Evolutionary conservation across 2,113 vertebrate species (phyloP).

Genomic region (Fulica atra): DNA sequence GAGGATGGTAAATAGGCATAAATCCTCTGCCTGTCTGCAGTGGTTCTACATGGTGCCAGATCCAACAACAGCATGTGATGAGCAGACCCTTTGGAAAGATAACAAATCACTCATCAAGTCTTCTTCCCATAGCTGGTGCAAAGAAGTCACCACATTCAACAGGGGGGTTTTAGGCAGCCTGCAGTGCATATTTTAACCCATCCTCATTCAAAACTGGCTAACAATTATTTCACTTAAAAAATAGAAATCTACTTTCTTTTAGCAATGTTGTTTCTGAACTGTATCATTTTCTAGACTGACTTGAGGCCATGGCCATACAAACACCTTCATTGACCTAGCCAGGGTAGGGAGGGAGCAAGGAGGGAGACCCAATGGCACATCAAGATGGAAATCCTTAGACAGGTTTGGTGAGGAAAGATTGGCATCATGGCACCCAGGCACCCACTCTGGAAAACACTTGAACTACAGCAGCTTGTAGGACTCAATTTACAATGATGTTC

Average conservation of each 20-base stretch:
- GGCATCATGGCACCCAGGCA: no score
- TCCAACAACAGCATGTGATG: background rate
- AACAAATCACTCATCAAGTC: background rate
- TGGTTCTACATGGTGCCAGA: background rate
- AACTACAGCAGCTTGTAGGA: background rate
- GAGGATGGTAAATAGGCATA: background rate
- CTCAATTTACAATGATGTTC: accelerated
- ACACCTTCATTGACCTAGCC: background rate
- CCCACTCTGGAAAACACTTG: background rate
- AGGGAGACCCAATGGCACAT: background rate
- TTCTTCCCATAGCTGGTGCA: background rate
- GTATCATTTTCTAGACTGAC: background rate
- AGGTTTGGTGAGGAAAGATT: background rate
- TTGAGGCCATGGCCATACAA: background rate
- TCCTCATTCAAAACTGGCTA: background rate
- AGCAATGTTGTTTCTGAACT: background rate
- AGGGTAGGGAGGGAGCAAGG: background rate
- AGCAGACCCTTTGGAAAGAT: background rate
- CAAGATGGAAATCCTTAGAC: background rate
- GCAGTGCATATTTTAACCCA: background rate
- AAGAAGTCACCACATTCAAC: background rate
- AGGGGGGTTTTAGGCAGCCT: background rate
- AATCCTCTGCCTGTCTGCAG: background rate
- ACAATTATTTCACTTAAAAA: background rate
- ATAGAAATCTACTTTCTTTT: background rate